Percentiles rank a stretch among this genome's conserved stretches.
phyloP scores from a whole-genome alignment of 2,888 invertebrate genomes.

The Conus canariensis region DNA sequence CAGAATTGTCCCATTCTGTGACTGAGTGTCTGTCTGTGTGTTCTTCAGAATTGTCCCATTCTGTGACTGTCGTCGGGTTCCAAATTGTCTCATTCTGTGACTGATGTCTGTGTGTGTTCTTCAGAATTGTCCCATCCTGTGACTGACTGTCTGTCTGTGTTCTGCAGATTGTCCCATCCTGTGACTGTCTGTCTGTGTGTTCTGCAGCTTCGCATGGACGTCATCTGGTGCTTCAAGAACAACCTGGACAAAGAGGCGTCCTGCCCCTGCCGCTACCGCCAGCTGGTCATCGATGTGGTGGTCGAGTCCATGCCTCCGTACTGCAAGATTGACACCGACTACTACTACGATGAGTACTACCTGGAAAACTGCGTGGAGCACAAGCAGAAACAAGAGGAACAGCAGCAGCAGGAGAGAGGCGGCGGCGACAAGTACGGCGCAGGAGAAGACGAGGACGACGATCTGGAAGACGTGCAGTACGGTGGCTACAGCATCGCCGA shows the following conservation, averaged over 20 bases:
- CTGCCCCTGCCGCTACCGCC: conserved; percentile 16
- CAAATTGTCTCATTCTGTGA: no score
- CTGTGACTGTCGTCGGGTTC: no score
- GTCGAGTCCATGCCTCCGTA: conserved; percentile 17
- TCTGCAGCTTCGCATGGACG: conserved; percentile 13
- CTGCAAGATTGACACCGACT: conserved; percentile 28
- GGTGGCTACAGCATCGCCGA: conserved; percentile 20
- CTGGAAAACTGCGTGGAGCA: background rate
- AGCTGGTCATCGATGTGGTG: conserved; percentile 16
- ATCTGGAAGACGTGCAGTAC: background rate
- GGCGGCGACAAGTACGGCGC: background rate
- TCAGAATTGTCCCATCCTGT: no score
- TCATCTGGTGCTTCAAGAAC: conserved; percentile 19
- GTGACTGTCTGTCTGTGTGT: background rate
- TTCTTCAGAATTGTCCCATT: no score
- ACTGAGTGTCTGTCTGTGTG: no score
- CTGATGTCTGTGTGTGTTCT: no score
- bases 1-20: no score
- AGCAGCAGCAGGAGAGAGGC: background rate
- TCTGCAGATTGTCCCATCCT: no score
- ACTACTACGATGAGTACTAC: conserved; percentile 23
- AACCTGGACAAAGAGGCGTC: background rate
- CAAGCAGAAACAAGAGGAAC: background rate
- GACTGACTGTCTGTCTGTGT: no score
- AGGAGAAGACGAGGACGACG: background rate